Evolutionary conservation across 2,113 vertebrate species (phyloP), one percentile per base, ranked within the genome.

Genomic region (Tor tambroides): DNA sequence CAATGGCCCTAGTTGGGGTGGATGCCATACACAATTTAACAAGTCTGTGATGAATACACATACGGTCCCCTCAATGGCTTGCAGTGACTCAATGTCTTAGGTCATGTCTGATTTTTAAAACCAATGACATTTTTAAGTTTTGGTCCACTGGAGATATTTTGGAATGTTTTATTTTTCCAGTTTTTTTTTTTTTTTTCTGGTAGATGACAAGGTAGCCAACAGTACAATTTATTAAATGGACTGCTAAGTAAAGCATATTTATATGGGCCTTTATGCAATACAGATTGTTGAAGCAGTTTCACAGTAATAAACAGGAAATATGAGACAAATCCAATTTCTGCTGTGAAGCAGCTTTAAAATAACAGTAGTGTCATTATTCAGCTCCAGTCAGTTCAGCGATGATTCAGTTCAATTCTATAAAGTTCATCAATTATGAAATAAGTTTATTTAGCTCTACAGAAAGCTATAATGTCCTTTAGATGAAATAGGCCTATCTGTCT

Each of bases 21-120:
- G 41, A 28, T 76, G 41, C 38, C 12, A 41, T 76, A 41, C 41
- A 41, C 11, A 46, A 76, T 76, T 76, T n/a, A 76, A 46, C 12
- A 46, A 28, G n/a, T 41, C 38, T 46, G 41, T 17, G 41, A 49
- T 12, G 41, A n/a, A 8, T n/a, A 46, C 12, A n/a, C 38, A 41
- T n/a, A 74, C 1, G 11, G n/a, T 12, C 35, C 10, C 69, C 3
- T 76, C n/a, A 6, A 76, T 46, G 41, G 6, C 23, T 76, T n/a
- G 5, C 38, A 43, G 11, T 43, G 72, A 75, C 72, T 46, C 43
- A 21, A 38, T 43, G 38, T 26, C 38, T 46, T 76, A 76, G 12
- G 23, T 76, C 12, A 76, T 76, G 72, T 46, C 41, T 76, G 41
- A 49, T 74, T 74, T 38, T 41, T 23, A 41, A 72, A 72, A 72